Evolutionary conservation across 2,888 invertebrate genomes (phyloP).

Genomic region (Thera britannica): DNA sequence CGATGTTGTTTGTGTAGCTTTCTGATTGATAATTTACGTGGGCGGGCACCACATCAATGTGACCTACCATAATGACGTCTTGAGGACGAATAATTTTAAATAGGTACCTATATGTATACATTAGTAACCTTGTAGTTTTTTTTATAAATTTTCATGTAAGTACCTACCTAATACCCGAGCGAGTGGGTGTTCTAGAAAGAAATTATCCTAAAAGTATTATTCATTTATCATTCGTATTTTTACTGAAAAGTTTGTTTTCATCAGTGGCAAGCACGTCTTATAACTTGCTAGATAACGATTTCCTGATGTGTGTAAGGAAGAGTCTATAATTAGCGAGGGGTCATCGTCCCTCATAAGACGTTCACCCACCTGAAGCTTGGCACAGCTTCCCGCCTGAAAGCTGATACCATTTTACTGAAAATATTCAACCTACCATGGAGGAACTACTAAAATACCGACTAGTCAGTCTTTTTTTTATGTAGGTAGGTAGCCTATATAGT

Average conservation of each 20-base stretch:
- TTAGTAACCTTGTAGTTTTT: background rate
- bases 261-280: background rate
- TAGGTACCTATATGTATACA: too few species aligned
- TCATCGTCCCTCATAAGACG: conserved; percentile 66
- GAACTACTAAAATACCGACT: too few species aligned
- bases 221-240: background rate
- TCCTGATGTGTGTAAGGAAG: conserved; percentile 53
- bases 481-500: too few species aligned
- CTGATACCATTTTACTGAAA: conserved; percentile 53
- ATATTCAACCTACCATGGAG: background rate
- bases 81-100: background rate
- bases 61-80: conserved; percentile 9
- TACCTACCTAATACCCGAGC: background rate
- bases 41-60: conserved; percentile 11
- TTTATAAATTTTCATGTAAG: background rate
- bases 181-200: conserved; percentile 18
- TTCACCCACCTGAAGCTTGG: conserved; percentile 80
- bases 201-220: background rate
- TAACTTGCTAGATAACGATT: conserved; percentile 17
- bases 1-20: conserved; percentile 7
- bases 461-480: too few species aligned
- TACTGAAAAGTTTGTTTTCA: background rate
- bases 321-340: conserved; percentile 71
- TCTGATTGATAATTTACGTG: conserved; percentile 14
- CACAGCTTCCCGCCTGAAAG: conserved; percentile 65